A percentile compares a stretch with the other conserved stretches of the same genome.
phyloP scores from a whole-genome alignment of 2,888 invertebrate genomes.

The Zaprionus bogoriensis region DNA sequence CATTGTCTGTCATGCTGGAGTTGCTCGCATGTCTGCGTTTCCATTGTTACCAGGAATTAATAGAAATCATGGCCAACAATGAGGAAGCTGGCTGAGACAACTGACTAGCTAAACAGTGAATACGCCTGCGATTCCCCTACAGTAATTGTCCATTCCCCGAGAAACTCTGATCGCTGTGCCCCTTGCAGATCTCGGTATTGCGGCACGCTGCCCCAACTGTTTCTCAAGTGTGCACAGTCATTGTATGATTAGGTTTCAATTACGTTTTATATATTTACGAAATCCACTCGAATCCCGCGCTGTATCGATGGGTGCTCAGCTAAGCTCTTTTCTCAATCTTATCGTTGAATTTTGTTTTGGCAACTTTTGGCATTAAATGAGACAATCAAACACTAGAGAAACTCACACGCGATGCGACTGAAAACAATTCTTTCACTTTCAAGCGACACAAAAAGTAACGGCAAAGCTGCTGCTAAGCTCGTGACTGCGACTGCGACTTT shows the following conservation, averaged over 20 bases:
- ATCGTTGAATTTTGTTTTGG: slow-evolving; percentile 5
- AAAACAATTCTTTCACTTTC: slow-evolving; percentile 12
- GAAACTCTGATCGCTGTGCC: no score
- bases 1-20: background rate
- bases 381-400: slow-evolving; percentile 17
- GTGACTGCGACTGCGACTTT: slow-evolving; percentile 8
- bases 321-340: slow-evolving; percentile 29
- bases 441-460: slow-evolving; percentile 39
- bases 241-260: background rate
- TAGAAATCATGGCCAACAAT: background rate
- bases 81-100: background rate
- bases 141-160: no score
- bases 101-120: no score
- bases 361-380: slow-evolving; percentile 6
- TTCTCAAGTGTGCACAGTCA: slow-evolving; percentile 48
- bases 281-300: background rate
- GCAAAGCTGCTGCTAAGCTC: slow-evolving; percentile 41
- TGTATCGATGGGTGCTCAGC: background rate
- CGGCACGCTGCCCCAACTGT: background rate
- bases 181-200: no score
- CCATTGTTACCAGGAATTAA: background rate
- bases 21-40: background rate
- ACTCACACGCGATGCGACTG: slow-evolving; percentile 19
- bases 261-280: slow-evolving; percentile 44
- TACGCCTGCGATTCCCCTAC: no score